Percentiles rank a stretch among this genome's conserved stretches.
Conservation (phyloP, 2,797 vertebrate species). For the Chiloscyllium punctatum region DNA sequence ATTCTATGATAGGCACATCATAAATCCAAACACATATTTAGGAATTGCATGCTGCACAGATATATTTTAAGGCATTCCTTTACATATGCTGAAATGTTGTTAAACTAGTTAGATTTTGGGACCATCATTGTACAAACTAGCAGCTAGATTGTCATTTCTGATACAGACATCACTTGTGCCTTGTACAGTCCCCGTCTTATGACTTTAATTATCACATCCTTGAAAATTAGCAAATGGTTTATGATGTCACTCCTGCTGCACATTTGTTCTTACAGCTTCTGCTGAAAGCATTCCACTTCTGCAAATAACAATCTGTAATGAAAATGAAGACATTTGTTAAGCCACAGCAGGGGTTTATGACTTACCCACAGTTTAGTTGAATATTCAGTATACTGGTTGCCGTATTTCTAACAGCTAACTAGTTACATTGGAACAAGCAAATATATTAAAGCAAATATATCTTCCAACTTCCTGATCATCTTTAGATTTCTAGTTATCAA, state of each 20-base stretch:
- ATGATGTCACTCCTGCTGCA: not conserved
- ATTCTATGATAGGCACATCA: not conserved
- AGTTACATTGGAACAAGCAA: not conserved
- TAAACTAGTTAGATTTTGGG: not conserved
- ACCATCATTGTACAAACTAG: not conserved
- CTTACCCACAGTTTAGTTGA: not conserved
- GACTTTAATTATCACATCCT: not conserved
- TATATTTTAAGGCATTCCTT: not conserved
- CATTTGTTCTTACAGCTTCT: not conserved
- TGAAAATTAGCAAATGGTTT: not conserved
- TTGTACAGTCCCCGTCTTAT: not conserved
- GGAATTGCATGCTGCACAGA: not conserved
- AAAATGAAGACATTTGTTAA: not conserved
- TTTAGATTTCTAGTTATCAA: not conserved
- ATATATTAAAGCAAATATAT: not conserved
- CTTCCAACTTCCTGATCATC: not conserved
- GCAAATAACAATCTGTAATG: not conserved
- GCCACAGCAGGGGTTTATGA: not conserved
- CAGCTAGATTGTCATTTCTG: not conserved
- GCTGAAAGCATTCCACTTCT: not conserved
- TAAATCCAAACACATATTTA: not conserved
- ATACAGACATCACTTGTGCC: not conserved
- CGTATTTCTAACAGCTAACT: not conserved
- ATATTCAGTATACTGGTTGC: not conserved
- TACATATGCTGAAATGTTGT: not conserved